phyloP scores from a whole-genome alignment of 2,888 invertebrate genomes.

The Pseudococcus viburni region DNA sequence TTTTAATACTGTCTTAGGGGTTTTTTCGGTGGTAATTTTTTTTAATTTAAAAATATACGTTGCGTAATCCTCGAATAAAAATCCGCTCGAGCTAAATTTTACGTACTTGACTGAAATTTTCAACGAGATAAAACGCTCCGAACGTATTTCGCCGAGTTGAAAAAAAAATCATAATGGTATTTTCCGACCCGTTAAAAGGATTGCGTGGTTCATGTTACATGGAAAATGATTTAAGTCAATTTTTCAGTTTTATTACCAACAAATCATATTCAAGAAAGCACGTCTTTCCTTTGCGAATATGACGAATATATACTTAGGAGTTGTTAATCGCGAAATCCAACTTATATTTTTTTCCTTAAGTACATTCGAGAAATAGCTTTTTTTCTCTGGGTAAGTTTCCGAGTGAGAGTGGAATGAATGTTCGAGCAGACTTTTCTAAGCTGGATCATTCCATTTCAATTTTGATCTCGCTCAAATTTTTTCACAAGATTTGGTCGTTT shows the following conservation, averaged over 20 bases:
- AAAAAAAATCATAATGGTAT: slow-evolving; percentile 40
- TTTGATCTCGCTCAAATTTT: too few relatives aligned
- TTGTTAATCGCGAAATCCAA: slow-evolving; percentile 8
- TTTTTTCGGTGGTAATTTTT: neutral
- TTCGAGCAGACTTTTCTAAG: neutral
- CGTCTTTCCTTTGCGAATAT: neutral
- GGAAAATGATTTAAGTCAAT: slow-evolving; percentile 52
- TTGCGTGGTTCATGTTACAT: slow-evolving; percentile 1
- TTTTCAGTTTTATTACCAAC: slow-evolving; percentile 48
- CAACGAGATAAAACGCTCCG: neutral
- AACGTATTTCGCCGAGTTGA: neutral
- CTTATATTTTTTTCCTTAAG: neutral
- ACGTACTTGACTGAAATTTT: neutral
- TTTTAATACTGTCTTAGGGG: neutral
- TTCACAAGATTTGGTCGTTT: too few relatives aligned
- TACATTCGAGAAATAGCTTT: neutral
- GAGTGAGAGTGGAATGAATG: neutral
- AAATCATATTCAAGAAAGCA: slow-evolving; percentile 19
- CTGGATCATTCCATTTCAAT: neutral
- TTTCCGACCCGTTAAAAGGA: slow-evolving; percentile 25
- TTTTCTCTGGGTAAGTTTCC: neutral
- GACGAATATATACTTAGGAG: neutral
- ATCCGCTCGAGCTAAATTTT: neutral
- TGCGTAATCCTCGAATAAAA: neutral
- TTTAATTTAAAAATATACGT: neutral